Conservation (phyloP, 2,797 vertebrate genomes). For the Thamnophis elegans region DNA sequence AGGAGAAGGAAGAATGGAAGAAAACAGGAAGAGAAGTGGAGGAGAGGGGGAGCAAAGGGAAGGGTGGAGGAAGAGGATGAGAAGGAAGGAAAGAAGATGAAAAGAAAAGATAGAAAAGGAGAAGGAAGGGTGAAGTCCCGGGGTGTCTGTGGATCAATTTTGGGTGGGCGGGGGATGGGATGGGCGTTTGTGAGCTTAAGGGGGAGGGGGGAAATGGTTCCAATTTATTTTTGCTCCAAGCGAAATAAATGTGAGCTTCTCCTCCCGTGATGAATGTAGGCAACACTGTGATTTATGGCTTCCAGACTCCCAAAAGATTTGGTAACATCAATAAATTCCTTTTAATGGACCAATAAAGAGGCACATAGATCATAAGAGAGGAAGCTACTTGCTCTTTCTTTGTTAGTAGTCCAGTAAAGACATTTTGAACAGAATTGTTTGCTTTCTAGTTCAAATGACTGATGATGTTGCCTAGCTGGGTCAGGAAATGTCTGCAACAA, state of each 20-base stretch:
- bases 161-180: not conserved
- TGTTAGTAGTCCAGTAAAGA: not conserved
- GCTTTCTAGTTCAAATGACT: not conserved
- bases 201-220: not conserved
- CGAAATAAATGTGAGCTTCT: not conserved
- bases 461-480: not conserved
- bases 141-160: not conserved
- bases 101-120: not conserved
- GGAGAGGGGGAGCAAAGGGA: not conserved
- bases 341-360: not conserved
- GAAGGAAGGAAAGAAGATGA: not conserved
- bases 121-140: not conserved
- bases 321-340: not conserved
- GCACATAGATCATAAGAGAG: not conserved
- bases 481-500: not conserved
- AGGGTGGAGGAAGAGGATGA: not conserved
- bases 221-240: not conserved
- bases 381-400: not conserved
- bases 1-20: too few species aligned
- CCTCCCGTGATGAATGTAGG: not conserved
- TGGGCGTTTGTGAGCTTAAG: not conserved
- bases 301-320: not conserved
- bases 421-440: not conserved
- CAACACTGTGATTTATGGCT: not conserved
- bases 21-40: not conserved